A percentile compares a stretch with the other conserved stretches of the same genome.
phyloP scores from a whole-genome alignment of 2,888 invertebrate genomes.

The Agonopterix arenella region DNA sequence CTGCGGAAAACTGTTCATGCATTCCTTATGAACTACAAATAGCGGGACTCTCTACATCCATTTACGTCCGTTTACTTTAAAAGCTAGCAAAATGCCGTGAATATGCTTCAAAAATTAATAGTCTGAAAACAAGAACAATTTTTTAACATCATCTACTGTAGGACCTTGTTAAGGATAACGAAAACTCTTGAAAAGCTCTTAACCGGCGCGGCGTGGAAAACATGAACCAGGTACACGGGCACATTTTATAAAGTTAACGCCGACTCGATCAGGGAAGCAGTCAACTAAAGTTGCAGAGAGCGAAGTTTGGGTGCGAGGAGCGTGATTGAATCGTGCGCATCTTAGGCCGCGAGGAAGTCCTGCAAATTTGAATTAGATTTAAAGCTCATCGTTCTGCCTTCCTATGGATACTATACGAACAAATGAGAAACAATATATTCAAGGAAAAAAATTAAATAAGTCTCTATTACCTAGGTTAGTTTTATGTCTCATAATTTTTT shows the following conservation, averaged over 20 bases:
- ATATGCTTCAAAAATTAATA: conserved; percentile 2
- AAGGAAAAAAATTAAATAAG: no score
- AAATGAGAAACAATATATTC: no score
- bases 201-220: conserved; percentile 56
- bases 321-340: conserved; percentile 49
- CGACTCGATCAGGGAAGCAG: conserved; percentile 63
- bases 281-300: conserved; percentile 52
- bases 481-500: no score
- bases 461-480: no score
- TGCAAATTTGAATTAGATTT: no score
- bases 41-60: no score
- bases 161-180: conserved; percentile 49
- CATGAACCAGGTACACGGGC: conserved; percentile 62
- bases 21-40: no score
- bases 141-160: conserved; percentile 35
- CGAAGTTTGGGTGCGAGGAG: conserved; percentile 33
- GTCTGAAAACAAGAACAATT: conserved; percentile 19
- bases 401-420: no score
- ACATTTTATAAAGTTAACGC: conserved; percentile 64
- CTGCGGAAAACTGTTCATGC: no score
- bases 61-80: no score
- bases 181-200: conserved; percentile 60
- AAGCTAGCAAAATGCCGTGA: neutral
- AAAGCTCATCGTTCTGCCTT: no score
- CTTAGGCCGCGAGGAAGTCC: conserved; percentile 4